Base-by-base conservation (phyloP, 2,888 invertebrate species). In the Carterocephalus palaemon region DNA sequence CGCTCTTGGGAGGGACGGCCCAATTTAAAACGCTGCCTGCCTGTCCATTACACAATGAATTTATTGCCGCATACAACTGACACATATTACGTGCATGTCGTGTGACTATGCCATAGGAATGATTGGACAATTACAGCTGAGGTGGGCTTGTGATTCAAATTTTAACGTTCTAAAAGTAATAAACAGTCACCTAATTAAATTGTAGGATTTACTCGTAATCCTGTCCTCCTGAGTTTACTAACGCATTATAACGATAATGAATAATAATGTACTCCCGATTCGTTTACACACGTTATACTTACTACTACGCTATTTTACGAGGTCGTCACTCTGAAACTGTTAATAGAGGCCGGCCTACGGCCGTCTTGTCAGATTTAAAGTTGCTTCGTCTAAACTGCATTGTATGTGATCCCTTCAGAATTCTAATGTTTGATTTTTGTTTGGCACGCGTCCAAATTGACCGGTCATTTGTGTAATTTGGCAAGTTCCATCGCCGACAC, bases 31-130 rank as follows among this genome's bases (percentile, higher is more conserved):
- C 73, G 72, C 67, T 67, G 68, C 67, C 65, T 69, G 70, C 67
- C 65, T 69, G 70, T 67, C 75, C 72, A 76, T 83, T 83, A 82
- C 76, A 81, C 81, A 81, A 83, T 83, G 76, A 82, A 82, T 84
- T 84, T 84, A 84, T 79, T 69, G 74, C 72, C 76, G 72, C 72
- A 75, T 76, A 66, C 73, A 63, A 62, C 69, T 75, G 80, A 75
- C 79, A 81, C 63, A 76, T 77, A 76, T 75, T 67, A 74, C 70
- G 73, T 79, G 80, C 77, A 80, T 75, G 75, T 74, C 70, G 69
- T 71, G 64, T 63, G 67, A n/a, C n/a, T 63, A 24, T 20, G 23
- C 23, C 16, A 17, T 17, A 31, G 45, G 37, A 67, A 74, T 70
- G 66, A 64, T 58, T 51, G 55, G 54, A 52, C 66, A 75, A 75